These are phyloP conservation scores for Phaethon lepturus DNA, from an alignment of 2,113 vertebrate species.

Conservation along the genomic window DNA sequence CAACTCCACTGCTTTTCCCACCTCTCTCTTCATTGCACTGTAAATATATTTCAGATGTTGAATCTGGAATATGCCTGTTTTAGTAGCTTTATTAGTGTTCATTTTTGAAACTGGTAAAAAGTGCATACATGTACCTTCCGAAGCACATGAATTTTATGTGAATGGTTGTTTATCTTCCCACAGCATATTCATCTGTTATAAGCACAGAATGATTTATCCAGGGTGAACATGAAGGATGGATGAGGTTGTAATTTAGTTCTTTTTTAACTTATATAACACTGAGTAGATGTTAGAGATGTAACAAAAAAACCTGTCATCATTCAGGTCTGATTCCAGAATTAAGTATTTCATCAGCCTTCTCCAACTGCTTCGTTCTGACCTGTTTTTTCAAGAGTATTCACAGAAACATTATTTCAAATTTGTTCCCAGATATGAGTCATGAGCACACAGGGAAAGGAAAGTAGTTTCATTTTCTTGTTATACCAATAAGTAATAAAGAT, in stretches of 20 bases:
- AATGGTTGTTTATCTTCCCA: neutral
- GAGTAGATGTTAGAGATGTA: neutral
- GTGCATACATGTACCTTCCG: neutral
- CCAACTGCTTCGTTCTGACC: neutral
- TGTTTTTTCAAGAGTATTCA: neutral
- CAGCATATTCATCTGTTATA: neutral
- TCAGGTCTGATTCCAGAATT: neutral
- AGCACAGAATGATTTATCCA: neutral
- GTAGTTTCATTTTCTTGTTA: neutral
- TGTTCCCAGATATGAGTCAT: neutral
- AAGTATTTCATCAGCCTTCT: neutral
- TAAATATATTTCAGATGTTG: neutral
- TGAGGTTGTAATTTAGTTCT: neutral
- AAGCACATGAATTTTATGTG: neutral
- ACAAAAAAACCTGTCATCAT: neutral
- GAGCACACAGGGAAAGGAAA: neutral
- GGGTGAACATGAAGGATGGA: neutral
- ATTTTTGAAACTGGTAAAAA: neutral
- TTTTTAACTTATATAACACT: neutral
- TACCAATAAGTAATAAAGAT: neutral
- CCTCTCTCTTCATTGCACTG: neutral
- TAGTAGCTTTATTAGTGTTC: neutral
- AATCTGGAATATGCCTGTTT: neutral
- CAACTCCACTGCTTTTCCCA: neutral
- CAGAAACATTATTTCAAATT: neutral